Evolutionary conservation across 2,797 vertebrate genomes (phyloP).

Genomic region (Chelon labrosus): DNA sequence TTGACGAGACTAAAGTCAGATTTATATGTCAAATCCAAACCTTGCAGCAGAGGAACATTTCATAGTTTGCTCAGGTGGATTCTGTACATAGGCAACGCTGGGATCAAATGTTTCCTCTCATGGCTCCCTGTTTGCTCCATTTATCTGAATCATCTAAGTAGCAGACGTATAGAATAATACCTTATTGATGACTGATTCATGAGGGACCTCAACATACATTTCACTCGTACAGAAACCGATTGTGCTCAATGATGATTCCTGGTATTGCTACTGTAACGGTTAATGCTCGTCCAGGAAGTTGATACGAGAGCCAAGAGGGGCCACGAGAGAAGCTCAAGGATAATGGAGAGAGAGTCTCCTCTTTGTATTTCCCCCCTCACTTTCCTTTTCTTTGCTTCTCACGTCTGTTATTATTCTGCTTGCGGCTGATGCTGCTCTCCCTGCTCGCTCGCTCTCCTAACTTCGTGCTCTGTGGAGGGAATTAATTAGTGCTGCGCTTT

Average conservation of each 20-base stretch:
- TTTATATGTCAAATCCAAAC: not conserved
- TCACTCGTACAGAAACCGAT: not conserved
- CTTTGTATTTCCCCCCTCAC: not conserved
- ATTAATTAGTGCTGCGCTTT: slow-evolving; percentile 66
- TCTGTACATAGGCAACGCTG: slow-evolving; percentile 26
- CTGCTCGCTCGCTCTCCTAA: slow-evolving; percentile 39
- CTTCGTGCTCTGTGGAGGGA: slow-evolving; percentile 48
- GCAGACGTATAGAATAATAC: slow-evolving; percentile 28
- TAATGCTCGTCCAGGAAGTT: not conserved
- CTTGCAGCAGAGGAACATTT: not conserved
- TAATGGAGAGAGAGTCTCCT: slow-evolving; percentile 1
- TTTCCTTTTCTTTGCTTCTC: slow-evolving; percentile 29
- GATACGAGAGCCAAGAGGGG: slow-evolving; percentile 3
- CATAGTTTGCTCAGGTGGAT: slow-evolving; percentile 29
- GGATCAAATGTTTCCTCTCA: slow-evolving; percentile 62
- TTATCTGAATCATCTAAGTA: slow-evolving; percentile 59
- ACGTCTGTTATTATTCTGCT: slow-evolving; percentile 52
- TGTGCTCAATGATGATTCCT: not conserved
- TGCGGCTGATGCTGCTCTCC: slow-evolving; percentile 26
- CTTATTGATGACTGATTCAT: slow-evolving; percentile 62
- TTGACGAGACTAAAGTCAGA: not conserved
- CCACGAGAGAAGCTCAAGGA: slow-evolving; percentile 3
- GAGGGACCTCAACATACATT: slow-evolving; percentile 22
- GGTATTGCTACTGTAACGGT: not conserved
- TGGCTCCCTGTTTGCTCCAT: slow-evolving; percentile 59